These are phyloP conservation scores for Crotalus helleri DNA, from an alignment of 2,113 vertebrate genomes.

Conservation along the genomic window DNA sequence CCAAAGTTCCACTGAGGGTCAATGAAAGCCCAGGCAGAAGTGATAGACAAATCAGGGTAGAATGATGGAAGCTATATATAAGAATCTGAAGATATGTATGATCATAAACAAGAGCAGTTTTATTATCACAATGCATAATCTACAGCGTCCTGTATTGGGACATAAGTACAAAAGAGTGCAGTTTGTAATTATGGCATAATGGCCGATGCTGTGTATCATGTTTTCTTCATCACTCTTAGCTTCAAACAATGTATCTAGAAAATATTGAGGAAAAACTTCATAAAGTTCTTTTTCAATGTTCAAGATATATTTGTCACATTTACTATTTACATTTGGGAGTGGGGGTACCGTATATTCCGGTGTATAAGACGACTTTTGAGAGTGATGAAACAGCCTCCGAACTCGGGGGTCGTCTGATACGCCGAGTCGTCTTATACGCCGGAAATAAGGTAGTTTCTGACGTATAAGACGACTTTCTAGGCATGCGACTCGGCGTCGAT, in stretches of 20 bases:
- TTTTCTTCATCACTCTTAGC: not conserved
- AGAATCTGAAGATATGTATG: not conserved
- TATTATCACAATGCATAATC: not conserved
- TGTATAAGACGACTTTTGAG: too few species aligned
- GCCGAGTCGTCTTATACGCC: too few species aligned
- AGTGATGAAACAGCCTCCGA: too few species aligned
- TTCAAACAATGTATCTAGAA: not conserved
- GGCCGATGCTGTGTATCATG: not conserved
- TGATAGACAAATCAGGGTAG: not conserved
- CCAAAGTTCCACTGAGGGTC: not conserved
- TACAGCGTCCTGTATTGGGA: not conserved
- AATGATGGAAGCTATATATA: not conserved
- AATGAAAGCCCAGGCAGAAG: not conserved
- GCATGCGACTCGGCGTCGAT: too few species aligned
- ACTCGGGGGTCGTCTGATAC: too few species aligned
- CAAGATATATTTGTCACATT: not conserved
- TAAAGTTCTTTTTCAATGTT: not conserved
- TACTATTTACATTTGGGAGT: not conserved
- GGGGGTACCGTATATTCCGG: not conserved
- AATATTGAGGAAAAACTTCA: not conserved
- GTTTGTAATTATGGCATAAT: not conserved
- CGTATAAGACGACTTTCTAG: too few species aligned
- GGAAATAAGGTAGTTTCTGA: too few species aligned
- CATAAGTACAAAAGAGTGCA: not conserved
- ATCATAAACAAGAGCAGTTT: not conserved